Percentiles rank a stretch among this genome's conserved stretches.
Conservation (phyloP, 2,888 invertebrate species). For the Phytoseiulus persimilis region DNA sequence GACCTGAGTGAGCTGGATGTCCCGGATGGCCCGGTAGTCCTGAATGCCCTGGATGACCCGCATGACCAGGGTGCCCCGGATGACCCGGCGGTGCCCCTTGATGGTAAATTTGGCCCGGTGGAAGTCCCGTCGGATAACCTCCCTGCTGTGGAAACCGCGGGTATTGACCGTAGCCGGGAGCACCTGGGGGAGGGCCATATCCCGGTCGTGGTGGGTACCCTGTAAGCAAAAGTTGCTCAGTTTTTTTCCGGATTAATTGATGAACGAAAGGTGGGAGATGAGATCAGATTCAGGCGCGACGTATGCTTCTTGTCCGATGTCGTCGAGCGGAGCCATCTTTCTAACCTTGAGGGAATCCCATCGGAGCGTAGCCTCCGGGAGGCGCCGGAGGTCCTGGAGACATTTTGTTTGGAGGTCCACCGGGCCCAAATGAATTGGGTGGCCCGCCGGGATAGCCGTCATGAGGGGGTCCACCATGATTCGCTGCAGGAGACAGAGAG, state of each 20-base stretch:
- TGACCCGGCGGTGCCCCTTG: slow-evolving; percentile 45
- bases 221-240: not conserved
- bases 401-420: slow-evolving; percentile 16
- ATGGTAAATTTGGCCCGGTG: slow-evolving; percentile 40
- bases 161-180: slow-evolving; percentile 24
- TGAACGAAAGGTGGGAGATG: not conserved
- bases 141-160: slow-evolving; percentile 27
- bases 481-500: not conserved
- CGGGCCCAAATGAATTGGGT: not conserved
- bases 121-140: slow-evolving; percentile 22
- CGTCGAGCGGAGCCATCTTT: not conserved
- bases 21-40: not conserved
- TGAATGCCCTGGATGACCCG: not conserved
- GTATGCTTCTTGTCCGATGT: not conserved
- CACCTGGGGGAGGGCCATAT: slow-evolving; percentile 33
- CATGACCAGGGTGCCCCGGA: not conserved
- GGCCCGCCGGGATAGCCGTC: slow-evolving; percentile 34
- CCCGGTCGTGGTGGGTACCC: slow-evolving; percentile 28
- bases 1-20: not conserved
- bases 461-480: slow-evolving; percentile 20
- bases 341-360: slow-evolving; percentile 42
- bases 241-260: too few species aligned
- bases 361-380: slow-evolving; percentile 39
- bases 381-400: slow-evolving; percentile 40
- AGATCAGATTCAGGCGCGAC: not conserved